Evolutionary conservation across 2,888 invertebrate species (phyloP), one percentile per base, ranked within the genome.

Genomic region (Galerucella calmariensis): DNA sequence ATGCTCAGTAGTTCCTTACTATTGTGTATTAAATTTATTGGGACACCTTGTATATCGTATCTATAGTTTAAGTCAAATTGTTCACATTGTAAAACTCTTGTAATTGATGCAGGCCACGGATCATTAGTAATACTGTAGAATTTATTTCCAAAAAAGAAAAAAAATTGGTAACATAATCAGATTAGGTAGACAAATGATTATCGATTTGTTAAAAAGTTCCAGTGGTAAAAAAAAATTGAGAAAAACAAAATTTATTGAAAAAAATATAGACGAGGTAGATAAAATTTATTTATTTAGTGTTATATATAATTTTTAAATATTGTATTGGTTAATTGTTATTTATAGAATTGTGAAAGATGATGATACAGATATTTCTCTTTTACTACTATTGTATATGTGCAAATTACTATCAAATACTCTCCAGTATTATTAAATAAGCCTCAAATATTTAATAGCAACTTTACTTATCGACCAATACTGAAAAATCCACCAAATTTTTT

Each of bases 251-350:
- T 65, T 65, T 16, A 65, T 65, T 44, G 46, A 46, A 65, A 65
- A 46, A 48, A 56, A 65, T 65, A 1, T 65, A 65, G 63, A 20
- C 6, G 44, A 46, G 9, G 27, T 61, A 35, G 44, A 44, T 65
- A 24, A 65, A 65, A 65, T 65, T 65, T 46, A 65, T 65, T 65
- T 65, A 65, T 65, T 65, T 65, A 65, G 63, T 46, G 20, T 65
- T 65, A 65, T 65, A 41, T 16, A 44, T 65, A 65, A 65, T 65
- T 65, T 56, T 65, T 44, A 65, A 65, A 61, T n/a, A 14, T 65
- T n/a, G 20, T 65, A 65, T 65, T 44, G 35, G 6, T 63, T 65
- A 65, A 65, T 65, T 46, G 46, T 65, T 65, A 46, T 65, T n/a
- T 16, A 20, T 65, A 65, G 63, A 10, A 65, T 65, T 65, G 20